phyloP scores from a whole-genome alignment of 2,888 invertebrate species.

The Mythimna albipuncta region DNA sequence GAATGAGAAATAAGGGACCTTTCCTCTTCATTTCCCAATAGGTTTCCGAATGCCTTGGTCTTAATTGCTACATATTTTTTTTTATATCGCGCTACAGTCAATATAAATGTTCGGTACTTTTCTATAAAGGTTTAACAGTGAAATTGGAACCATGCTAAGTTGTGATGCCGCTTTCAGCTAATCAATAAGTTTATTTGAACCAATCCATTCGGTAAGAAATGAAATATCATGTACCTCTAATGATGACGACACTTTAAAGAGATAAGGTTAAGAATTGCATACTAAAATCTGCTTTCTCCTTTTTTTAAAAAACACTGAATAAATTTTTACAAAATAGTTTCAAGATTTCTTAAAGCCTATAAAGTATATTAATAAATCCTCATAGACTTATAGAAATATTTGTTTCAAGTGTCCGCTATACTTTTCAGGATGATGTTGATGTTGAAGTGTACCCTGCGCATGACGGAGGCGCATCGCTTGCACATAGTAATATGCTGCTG shows the following conservation, averaged over 20 bases:
- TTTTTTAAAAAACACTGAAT: not conserved
- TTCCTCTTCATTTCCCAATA: conserved; percentile 27
- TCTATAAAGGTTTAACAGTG: conserved; percentile 1
- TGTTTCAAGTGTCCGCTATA: too few relatives aligned
- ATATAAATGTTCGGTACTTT: conserved; percentile 35
- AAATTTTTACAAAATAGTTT: not conserved
- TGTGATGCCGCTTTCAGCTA: conserved; percentile 5
- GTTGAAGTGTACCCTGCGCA: too few relatives aligned
- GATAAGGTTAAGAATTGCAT: not conserved
- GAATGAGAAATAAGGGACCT: not conserved
- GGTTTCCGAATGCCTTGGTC: conserved; percentile 15
- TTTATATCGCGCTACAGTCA: conserved; percentile 14
- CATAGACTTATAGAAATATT: too few relatives aligned
- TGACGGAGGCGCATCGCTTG: too few relatives aligned
- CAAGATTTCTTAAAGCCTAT: not conserved
- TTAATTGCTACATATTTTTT: conserved; percentile 24
- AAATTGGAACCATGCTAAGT: conserved; percentile 20
- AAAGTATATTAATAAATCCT: too few relatives aligned
- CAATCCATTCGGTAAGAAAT: conserved; percentile 13
- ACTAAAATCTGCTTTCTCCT: not conserved
- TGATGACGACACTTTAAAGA: conserved; percentile 23
- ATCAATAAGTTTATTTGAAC: conserved; percentile 22
- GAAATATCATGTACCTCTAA: not conserved
- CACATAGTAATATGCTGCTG: too few relatives aligned
- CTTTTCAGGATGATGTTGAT: too few relatives aligned